phyloP scores from a whole-genome alignment of 2,797 vertebrate species.

The Anas acuta region DNA sequence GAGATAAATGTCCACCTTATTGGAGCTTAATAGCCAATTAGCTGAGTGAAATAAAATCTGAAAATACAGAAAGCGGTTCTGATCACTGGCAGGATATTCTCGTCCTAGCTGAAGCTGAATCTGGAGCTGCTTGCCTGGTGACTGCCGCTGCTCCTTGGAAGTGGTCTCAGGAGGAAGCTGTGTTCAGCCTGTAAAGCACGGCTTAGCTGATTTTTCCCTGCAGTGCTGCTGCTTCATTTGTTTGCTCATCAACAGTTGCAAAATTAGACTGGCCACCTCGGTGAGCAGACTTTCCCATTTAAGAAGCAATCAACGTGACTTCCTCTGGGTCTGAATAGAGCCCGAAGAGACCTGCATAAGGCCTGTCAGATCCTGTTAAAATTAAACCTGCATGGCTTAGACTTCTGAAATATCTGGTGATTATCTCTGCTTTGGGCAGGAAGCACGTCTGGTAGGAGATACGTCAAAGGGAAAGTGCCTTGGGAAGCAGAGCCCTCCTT shows the following conservation, averaged over 20 bases:
- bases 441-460: not conserved
- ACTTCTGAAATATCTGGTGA: not conserved
- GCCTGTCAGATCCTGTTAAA: not conserved
- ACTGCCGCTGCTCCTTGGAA: not conserved
- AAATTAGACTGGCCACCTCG: not conserved
- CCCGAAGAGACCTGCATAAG: accelerated
- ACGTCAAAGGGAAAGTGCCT: not conserved
- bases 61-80: slow-evolving; percentile 32
- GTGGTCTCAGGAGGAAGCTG: not conserved
- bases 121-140: not conserved
- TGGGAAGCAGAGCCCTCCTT: not conserved
- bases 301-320: not conserved
- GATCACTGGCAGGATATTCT: not conserved
- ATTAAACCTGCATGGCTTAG: not conserved
- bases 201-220: not conserved
- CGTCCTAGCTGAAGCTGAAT: not conserved
- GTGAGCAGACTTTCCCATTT: not conserved
- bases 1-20: slow-evolving; percentile 42
- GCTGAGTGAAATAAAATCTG: slow-evolving; percentile 54
- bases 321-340: not conserved
- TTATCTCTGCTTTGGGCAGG: not conserved
- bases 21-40: slow-evolving; percentile 60
- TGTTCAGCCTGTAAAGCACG: not conserved
- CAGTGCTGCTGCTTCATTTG: not conserved
- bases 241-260: not conserved